Conservation (phyloP, 2,888 invertebrate species). For the Drosophila meridiana region DNA sequence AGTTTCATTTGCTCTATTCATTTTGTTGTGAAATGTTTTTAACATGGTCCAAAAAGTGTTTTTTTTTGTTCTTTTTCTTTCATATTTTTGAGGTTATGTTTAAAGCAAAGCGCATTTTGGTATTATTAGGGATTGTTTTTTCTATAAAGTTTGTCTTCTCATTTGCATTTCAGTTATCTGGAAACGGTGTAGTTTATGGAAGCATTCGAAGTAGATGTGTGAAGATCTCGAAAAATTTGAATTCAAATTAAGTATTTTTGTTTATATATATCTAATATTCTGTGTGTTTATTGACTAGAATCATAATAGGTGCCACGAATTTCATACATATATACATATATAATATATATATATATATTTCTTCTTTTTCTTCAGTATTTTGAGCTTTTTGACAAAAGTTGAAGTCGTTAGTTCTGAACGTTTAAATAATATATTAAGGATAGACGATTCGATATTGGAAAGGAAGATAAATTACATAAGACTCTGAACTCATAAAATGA, state of each 20-base stretch:
- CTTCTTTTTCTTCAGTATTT: slow-evolving; percentile 17
- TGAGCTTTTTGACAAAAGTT: slow-evolving; percentile 66
- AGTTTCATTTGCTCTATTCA: slow-evolving; percentile 30
- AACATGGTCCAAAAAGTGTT: slow-evolving; percentile 65
- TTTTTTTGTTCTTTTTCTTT: not conserved
- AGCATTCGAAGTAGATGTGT: slow-evolving; percentile 24
- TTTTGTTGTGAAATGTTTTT: slow-evolving; percentile 55
- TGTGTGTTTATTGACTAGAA: slow-evolving; percentile 27
- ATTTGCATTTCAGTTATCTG: not conserved
- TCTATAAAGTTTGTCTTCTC: not conserved
- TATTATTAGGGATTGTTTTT: slow-evolving; percentile 4
- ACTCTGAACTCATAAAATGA: slow-evolving; percentile 34
- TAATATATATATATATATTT: slow-evolving; percentile 3
- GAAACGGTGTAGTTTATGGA: slow-evolving; percentile 20
- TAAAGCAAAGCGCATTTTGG: slow-evolving; percentile 28
- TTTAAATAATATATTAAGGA: slow-evolving; percentile 34
- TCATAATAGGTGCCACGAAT: slow-evolving; percentile 40
- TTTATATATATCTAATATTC: slow-evolving; percentile 12
- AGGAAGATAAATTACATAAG: slow-evolving; percentile 54
- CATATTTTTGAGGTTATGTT: slow-evolving; percentile 18
- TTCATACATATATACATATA: slow-evolving; percentile 6
- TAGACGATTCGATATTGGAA: slow-evolving; percentile 41
- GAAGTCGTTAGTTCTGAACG: slow-evolving; percentile 64
- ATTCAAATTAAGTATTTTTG: slow-evolving; percentile 23
- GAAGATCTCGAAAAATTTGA: slow-evolving; percentile 23